phyloP scores from a whole-genome alignment of 2,797 vertebrate species.

The Cheirogaleus major region DNA sequence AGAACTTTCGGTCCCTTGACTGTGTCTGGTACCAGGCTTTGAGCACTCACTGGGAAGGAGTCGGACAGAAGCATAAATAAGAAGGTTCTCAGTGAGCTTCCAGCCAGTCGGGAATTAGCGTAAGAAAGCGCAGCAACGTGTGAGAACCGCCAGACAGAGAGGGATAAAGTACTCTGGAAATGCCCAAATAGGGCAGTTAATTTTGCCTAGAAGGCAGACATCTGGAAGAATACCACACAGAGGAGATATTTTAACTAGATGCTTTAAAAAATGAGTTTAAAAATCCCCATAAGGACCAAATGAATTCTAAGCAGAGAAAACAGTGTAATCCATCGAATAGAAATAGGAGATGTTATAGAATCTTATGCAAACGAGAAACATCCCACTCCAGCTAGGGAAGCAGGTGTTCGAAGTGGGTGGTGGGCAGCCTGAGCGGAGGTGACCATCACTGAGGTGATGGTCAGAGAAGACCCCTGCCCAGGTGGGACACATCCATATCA shows the following conservation, averaged over 20 bases:
- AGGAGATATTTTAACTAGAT: neutral
- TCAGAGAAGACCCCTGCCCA: neutral
- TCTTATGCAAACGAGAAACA: neutral
- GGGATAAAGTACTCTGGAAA: neutral
- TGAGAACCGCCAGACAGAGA: neutral
- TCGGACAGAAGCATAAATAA: neutral
- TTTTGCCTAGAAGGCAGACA: neutral
- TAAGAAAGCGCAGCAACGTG: neutral
- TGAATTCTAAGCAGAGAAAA: neutral
- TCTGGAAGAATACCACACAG: neutral
- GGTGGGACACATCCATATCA: fast-evolving
- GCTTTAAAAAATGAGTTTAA: neutral
- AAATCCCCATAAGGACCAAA: neutral
- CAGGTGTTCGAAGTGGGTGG: fast-evolving
- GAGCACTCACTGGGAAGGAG: fast-evolving
- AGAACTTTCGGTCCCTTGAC: neutral
- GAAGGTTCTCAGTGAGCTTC: neutral
- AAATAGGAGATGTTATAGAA: neutral
- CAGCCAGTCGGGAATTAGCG: neutral
- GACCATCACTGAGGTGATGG: neutral
- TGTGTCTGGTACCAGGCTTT: neutral
- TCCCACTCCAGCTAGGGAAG: neutral
- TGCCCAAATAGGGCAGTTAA: neutral
- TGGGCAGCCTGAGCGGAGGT: fast-evolving
- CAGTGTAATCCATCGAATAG: neutral